These are phyloP conservation scores for Ameiurus melas DNA, from an alignment of 2,113 vertebrate species.

Conservation along the genomic window DNA sequence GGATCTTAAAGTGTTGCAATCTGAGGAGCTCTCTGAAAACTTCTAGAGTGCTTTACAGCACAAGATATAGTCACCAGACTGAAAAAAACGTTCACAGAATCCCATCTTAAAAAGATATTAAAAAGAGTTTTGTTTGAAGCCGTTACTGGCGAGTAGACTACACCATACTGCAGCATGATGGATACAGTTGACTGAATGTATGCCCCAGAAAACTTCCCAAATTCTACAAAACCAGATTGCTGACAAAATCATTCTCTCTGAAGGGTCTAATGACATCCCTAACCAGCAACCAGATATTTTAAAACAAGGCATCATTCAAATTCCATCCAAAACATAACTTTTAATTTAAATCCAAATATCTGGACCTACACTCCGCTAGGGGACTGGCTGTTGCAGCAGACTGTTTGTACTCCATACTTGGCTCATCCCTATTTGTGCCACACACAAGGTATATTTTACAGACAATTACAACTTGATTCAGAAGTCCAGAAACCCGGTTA, in stretches of 20 bases:
- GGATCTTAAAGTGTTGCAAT: neutral
- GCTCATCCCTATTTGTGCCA: slow-evolving; percentile 18
- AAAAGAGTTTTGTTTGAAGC: neutral
- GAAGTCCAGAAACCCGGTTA: slow-evolving; percentile 4
- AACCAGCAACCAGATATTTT: neutral
- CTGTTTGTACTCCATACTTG: slow-evolving; percentile 15
- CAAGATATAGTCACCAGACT: neutral
- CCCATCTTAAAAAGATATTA: no score
- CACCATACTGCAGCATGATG: neutral
- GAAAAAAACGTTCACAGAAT: neutral
- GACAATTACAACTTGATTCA: slow-evolving; percentile 18
- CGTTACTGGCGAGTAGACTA: neutral
- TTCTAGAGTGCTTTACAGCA: neutral
- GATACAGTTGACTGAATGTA: neutral
- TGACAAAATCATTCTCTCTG: neutral
- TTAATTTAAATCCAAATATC: neutral
- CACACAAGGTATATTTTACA: slow-evolving; percentile 10
- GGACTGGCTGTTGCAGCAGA: neutral
- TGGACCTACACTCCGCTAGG: neutral
- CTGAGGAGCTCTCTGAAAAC: neutral
- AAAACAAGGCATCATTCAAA: neutral
- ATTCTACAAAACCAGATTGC: neutral
- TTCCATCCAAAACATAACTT: neutral
- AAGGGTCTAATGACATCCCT: neutral
- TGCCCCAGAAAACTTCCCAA: neutral